Evolutionary conservation across 2,113 vertebrate species (phyloP).

Genomic region (Grantiella picta): DNA sequence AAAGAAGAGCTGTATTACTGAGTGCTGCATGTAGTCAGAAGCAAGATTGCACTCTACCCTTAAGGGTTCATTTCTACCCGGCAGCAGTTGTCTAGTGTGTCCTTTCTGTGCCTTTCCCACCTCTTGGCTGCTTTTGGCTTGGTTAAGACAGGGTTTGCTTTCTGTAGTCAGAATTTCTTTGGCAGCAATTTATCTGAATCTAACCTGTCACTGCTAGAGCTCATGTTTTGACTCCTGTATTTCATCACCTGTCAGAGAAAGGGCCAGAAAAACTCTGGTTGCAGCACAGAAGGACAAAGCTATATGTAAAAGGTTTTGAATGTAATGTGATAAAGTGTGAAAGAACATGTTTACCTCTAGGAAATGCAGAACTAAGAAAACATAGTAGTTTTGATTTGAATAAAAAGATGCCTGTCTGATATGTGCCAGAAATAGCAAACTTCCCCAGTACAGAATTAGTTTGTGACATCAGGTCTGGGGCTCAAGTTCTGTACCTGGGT

Average conservation of each 20-base stretch:
- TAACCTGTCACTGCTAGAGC: neutral
- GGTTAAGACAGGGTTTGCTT: neutral
- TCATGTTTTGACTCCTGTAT: neutral
- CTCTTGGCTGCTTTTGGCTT: neutral
- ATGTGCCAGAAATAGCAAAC: neutral
- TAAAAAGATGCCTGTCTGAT: neutral
- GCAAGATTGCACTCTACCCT: neutral
- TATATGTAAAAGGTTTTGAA: neutral
- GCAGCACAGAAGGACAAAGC: neutral
- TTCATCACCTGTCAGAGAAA: neutral
- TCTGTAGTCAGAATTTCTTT: neutral
- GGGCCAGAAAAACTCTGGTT: neutral
- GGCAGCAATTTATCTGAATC: neutral
- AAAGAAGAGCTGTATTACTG: neutral
- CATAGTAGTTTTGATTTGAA: neutral
- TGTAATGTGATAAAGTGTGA: neutral
- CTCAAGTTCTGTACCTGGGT: neutral
- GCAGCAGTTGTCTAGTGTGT: neutral
- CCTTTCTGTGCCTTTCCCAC: neutral
- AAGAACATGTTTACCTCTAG: neutral
- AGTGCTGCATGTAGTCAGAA: neutral
- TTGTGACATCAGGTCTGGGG: rapidly evolving
- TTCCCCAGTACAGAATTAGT: neutral
- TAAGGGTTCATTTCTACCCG: neutral
- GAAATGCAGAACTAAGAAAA: neutral